phyloP scores from a whole-genome alignment of 2,888 invertebrate genomes.

The Drosophila pullipes region DNA sequence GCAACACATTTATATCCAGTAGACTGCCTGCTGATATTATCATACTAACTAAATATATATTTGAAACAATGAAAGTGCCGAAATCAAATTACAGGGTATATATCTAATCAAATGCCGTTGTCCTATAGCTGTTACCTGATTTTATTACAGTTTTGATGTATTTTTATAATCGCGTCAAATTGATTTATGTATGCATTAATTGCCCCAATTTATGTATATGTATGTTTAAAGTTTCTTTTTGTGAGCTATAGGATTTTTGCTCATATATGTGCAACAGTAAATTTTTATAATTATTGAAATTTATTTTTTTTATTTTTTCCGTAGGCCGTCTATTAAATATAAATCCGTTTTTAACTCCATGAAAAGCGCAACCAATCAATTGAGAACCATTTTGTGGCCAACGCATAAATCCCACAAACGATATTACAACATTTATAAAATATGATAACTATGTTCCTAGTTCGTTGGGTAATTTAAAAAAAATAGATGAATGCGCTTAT shows the following conservation, averaged over 20 bases:
- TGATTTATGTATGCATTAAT: constrained; percentile 61
- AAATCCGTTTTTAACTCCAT: constrained; percentile 23
- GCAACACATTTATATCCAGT: neutral
- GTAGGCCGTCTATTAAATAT: neutral
- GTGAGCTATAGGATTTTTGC: neutral
- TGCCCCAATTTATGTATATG: constrained; percentile 53
- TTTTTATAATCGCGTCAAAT: constrained; percentile 46
- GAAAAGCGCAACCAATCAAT: constrained; percentile 42
- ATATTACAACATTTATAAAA: constrained; percentile 31
- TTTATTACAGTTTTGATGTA: constrained; percentile 9
- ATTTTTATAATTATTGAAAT: constrained; percentile 8
- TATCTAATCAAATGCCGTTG: neutral
- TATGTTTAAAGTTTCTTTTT: constrained; percentile 13
- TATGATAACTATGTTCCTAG: constrained; percentile 24
- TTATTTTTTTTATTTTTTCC: neutral
- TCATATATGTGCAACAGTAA: neutral
- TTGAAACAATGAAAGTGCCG: neutral
- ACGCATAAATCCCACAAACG: constrained; percentile 23
- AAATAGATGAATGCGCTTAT: constrained; percentile 41
- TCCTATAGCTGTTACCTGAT: neutral
- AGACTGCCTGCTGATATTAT: neutral
- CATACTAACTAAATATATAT: too few relatives aligned
- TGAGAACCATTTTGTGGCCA: constrained; percentile 42
- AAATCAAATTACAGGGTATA: constrained; percentile 14
- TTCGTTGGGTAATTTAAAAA: constrained; percentile 14